Evolutionary conservation across 2,797 vertebrate species (phyloP), one percentile per base, ranked within the genome.

Genomic region (Lagorchestes hirsutus): DNA sequence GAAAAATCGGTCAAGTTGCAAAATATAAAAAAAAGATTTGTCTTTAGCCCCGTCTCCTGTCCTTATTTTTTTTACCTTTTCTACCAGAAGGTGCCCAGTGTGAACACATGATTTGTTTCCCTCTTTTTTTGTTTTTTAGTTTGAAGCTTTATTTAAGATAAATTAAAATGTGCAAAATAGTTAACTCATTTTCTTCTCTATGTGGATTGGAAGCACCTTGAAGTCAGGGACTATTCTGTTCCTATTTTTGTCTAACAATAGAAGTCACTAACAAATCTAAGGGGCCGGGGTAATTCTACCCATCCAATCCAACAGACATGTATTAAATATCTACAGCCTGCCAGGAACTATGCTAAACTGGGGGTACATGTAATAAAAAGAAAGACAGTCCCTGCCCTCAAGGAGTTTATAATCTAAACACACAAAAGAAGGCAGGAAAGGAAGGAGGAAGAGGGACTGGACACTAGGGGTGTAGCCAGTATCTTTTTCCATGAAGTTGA

Each of bases 51-150:
- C 40, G 57, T 94, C 28, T 24, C 3, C 28, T 90, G 40, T 93
- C 90, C 13, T 95, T 56, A 87, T 62, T 92, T 95, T 92, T 95
- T 92, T 46, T 50, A 82, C 50, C 22, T 93, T 96, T 96, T 55
- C 74, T 82, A 46, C 74, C 3, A 40, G 67, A 40, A 74, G n/a
- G 67, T 40, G n/a, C 67, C n/a, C 18, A 27, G 22, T 82, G 74
- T 82, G 2, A 40, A 82, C 9, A 27, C 40, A 82, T 82, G 18
- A 82, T 82, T 82, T 46, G 22, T 46, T 46, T 46, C 74, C 22
- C 22, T 8, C 11, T 6, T 4, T 40, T 40, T 74, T 74, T 40
- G 31, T n/a, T 67, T 74, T 74, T 74, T 22, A 74, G n/a, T 8
- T 40, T 74, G n/a, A 74, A n/a, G 16, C n/a, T 82, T 82, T 74